These are phyloP conservation scores for Accipiter virgatus DNA, from an alignment of 2,113 vertebrate genomes.

Conservation along the genomic window DNA sequence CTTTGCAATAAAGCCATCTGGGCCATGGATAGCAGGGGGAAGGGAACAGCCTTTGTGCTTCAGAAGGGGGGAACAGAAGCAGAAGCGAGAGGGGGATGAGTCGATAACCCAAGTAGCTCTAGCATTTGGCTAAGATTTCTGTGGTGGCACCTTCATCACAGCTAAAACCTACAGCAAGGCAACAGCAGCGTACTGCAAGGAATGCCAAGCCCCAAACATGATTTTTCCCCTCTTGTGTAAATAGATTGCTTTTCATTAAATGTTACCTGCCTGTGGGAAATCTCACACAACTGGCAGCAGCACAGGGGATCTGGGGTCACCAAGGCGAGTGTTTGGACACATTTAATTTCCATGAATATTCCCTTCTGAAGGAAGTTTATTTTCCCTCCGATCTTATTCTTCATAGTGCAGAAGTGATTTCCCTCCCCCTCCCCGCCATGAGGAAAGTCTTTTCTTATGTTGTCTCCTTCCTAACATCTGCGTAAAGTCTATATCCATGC, in stretches of 20 bases:
- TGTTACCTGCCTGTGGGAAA: not conserved
- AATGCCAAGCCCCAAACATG: not conserved
- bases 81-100: not conserved
- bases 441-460: not conserved
- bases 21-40: not conserved
- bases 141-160: not conserved
- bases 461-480: not conserved
- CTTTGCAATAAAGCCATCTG: not conserved
- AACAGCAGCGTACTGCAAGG: not conserved
- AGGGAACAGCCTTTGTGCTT: not conserved
- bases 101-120: not conserved
- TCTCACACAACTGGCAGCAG: not conserved
- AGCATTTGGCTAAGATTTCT: not conserved
- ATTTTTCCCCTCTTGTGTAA: not conserved
- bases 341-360: not conserved
- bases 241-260: not conserved
- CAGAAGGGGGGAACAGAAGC: not conserved
- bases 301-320: not conserved
- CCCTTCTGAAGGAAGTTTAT: not conserved
- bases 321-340: not conserved
- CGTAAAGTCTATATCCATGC: not conserved
- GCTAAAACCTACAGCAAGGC: not conserved
- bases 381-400: not conserved
- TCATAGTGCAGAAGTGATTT: not conserved
- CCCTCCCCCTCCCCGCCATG: accelerated